A percentile compares a stretch with the other conserved stretches of the same genome.
Evolutionary conservation across 2,797 vertebrate species (phyloP).

Genomic region (Brotogeris chrysoptera): DNA sequence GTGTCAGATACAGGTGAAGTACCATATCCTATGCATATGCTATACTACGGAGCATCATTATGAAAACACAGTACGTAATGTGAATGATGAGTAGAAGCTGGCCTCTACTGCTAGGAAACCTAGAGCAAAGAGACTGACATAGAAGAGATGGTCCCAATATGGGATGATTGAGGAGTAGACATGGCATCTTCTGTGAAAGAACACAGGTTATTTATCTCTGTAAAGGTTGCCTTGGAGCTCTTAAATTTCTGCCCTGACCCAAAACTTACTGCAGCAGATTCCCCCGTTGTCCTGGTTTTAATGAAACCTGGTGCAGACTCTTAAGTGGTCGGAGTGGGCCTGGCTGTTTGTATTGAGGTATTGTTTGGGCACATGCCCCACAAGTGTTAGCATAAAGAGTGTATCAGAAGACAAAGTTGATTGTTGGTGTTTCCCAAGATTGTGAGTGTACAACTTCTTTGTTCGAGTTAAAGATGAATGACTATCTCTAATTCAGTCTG

Average conservation of each 20-base stretch:
- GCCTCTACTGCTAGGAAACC: not conserved
- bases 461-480: not conserved
- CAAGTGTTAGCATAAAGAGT: not conserved
- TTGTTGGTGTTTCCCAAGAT: not conserved
- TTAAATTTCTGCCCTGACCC: not conserved
- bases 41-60: not conserved
- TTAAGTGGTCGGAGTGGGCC: not conserved
- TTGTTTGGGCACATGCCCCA: not conserved
- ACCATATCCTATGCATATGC: not conserved
- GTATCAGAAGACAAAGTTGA: not conserved
- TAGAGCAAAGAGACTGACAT: not conserved
- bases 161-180: not conserved
- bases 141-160: not conserved
- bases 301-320: not conserved
- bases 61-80: not conserved
- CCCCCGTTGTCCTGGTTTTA: not conserved
- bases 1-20: not conserved
- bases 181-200: not conserved
- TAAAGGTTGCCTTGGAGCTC: not conserved
- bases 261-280: not conserved
- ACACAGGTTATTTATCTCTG: not conserved
- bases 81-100: not conserved
- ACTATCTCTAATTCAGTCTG: not conserved
- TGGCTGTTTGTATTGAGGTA: not conserved
- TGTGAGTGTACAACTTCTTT: not conserved